phyloP scores from a whole-genome alignment of 2,888 invertebrate genomes.

The Andrena praecox region DNA sequence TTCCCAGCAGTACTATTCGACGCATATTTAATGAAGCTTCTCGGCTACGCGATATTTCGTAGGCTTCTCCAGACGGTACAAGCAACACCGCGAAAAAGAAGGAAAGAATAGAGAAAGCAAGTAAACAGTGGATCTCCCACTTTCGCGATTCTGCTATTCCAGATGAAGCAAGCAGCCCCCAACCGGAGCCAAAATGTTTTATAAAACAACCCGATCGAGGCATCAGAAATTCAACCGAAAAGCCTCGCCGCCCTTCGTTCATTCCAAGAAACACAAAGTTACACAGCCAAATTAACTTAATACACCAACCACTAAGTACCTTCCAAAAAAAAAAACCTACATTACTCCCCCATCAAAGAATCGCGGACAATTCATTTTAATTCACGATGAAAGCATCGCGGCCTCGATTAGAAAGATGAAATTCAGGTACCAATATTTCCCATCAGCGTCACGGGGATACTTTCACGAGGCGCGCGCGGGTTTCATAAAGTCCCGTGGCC shows the following conservation, averaged over 20 bases:
- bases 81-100: not conserved
- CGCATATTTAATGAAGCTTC: slow-evolving; percentile 47
- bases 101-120: not conserved
- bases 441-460: not conserved
- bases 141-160: not conserved
- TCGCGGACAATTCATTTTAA: not conserved
- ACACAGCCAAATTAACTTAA: not conserved
- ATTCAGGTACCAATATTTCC: not conserved
- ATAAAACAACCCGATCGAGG: not conserved
- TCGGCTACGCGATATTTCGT: slow-evolving; percentile 42
- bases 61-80: slow-evolving; percentile 29
- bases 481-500: not conserved
- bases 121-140: not conserved
- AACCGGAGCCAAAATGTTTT: not conserved
- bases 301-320: too few species aligned
- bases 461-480: not conserved
- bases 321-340: too few species aligned
- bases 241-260: not conserved
- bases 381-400: not conserved
- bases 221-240: not conserved
- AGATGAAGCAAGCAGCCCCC: not conserved
- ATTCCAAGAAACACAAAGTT: not conserved
- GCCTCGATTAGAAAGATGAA: not conserved
- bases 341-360: too few species aligned
- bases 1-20: slow-evolving; percentile 73